These are phyloP conservation scores for Enteromius treurensis DNA, from an alignment of 2,797 vertebrate species.

Conservation along the genomic window DNA sequence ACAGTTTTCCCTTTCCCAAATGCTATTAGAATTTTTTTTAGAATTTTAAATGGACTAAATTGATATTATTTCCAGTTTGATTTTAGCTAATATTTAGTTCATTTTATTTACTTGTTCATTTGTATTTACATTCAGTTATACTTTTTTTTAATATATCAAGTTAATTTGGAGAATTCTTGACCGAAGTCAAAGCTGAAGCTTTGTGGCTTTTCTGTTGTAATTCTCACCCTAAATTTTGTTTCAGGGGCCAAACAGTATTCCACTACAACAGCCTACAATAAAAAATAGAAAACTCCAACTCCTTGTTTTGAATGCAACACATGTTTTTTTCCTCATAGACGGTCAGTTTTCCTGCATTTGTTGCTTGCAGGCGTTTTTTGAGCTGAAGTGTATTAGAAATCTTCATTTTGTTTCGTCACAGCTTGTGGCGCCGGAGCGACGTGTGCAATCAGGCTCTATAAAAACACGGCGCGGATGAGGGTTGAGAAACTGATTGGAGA, in stretches of 20 bases:
- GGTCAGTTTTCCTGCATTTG: background rate
- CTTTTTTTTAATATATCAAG: background rate
- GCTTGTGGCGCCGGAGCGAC: background rate
- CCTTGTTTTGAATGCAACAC: background rate
- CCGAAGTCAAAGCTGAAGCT: background rate
- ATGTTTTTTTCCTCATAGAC: background rate
- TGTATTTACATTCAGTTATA: background rate
- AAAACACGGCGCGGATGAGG: constrained; percentile 31
- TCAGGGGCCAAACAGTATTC: background rate
- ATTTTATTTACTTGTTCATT: background rate
- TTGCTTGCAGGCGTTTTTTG: background rate
- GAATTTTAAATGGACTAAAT: background rate
- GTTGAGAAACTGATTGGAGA: constrained; percentile 60
- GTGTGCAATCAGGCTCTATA: constrained; percentile 54
- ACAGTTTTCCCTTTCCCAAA: no score
- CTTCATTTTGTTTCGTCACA: background rate
- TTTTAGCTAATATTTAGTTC: background rate
- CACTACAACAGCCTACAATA: background rate
- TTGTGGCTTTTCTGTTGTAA: background rate
- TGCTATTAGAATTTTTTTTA: background rate
- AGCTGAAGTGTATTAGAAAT: background rate
- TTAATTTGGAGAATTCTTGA: background rate
- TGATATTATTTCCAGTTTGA: background rate
- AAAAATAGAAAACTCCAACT: background rate
- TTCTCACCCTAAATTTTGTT: background rate